Evolutionary conservation across 1,140 invertebrate species (phyloP).

Genomic region (Papilio machaon): DNA sequence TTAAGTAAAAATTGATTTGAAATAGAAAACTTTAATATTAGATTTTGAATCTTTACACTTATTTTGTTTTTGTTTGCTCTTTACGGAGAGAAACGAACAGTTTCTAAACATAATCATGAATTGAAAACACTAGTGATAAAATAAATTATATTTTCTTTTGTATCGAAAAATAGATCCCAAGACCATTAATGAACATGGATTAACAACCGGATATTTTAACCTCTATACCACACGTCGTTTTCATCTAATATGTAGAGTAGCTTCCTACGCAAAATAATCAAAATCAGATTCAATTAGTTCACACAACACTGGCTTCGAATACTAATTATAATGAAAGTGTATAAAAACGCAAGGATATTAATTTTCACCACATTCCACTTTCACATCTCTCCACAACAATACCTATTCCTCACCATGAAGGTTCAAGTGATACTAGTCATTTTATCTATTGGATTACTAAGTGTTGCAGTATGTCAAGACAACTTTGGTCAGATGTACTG

Average conservation of each 20-base stretch:
- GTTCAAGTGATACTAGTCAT: background rate
- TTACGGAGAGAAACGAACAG: background rate
- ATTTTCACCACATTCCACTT: constrained; percentile 21
- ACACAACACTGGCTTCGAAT: background rate
- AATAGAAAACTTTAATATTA: no score
- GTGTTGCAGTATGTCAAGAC: constrained; percentile 22
- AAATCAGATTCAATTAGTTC: constrained; percentile 7
- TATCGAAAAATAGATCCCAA: background rate
- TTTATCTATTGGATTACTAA: background rate
- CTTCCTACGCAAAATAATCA: constrained; percentile 6
- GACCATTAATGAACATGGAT: background rate
- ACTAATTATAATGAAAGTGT: background rate
- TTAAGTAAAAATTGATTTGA: no score
- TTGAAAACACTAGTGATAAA: background rate
- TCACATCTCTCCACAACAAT: background rate
- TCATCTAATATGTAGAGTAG: background rate
- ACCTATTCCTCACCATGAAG: background rate
- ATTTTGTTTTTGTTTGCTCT: no score
- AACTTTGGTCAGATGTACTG: constrained; percentile 41
- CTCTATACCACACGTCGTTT: background rate
- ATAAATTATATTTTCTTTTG: background rate
- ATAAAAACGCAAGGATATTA: background rate
- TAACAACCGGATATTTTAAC: background rate
- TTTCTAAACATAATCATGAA: background rate
- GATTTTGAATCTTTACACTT: no score